Percentiles rank a stretch among this genome's conserved stretches.
These are phyloP conservation scores for Coenonympha arcania DNA, from an alignment of 2,888 invertebrate species.

Conservation along the genomic window DNA sequence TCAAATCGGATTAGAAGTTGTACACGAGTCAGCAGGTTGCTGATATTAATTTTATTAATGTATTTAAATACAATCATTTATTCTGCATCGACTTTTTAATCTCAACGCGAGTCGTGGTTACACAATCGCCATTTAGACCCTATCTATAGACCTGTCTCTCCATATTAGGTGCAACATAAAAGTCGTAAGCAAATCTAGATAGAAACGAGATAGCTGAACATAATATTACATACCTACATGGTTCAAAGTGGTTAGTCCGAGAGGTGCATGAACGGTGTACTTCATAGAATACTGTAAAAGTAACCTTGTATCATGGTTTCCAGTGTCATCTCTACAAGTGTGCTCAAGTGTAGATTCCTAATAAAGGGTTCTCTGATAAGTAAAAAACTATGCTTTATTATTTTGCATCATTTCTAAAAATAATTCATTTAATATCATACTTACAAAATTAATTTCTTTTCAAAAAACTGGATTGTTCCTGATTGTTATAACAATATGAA, in stretches of 20 bases:
- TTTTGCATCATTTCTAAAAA: too few species aligned
- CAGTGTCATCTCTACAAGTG: background rate
- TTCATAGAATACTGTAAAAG: conserved; percentile 6
- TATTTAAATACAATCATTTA: too few species aligned
- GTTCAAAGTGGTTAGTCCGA: too few species aligned
- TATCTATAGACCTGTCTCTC: conserved; percentile 3
- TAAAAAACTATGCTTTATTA: too few species aligned
- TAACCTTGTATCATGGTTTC: conserved; percentile 2
- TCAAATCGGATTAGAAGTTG: too few species aligned
- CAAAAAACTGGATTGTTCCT: too few species aligned
- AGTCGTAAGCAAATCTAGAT: conserved; percentile 14
- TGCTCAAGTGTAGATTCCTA: background rate
- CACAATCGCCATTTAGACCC: conserved; percentile 1
- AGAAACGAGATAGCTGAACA: background rate
- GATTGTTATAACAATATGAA: too few species aligned
- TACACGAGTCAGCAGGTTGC: too few species aligned
- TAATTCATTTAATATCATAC: too few species aligned
- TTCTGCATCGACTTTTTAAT: background rate
- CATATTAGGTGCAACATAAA: conserved; percentile 12
- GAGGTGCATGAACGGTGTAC: conserved; percentile 4
- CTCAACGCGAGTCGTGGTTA: background rate
- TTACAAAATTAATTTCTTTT: too few species aligned
- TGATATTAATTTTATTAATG: too few species aligned
- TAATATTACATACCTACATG: background rate
- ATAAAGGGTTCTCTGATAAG: too few species aligned